These are phyloP conservation scores for Zootoca vivipara DNA, from an alignment of 2,113 vertebrate species.

Conservation along the genomic window DNA sequence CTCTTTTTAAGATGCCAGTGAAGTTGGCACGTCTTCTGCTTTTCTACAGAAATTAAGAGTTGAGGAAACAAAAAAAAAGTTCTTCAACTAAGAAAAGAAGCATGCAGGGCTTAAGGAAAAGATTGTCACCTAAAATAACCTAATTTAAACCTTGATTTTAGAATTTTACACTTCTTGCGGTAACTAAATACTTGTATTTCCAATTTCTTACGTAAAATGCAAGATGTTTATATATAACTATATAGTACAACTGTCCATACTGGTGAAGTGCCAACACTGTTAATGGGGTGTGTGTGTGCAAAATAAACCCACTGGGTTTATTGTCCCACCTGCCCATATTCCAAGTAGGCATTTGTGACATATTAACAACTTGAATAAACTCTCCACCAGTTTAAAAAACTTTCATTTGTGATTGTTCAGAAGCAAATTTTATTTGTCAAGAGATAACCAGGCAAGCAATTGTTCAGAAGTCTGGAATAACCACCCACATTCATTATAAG, in stretches of 20 bases:
- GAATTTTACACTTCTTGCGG: not conserved
- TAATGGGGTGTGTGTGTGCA: not conserved
- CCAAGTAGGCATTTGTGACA: not conserved
- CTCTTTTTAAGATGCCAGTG: not conserved
- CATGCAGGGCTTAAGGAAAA: not conserved
- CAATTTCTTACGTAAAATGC: not conserved
- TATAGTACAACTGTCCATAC: not conserved
- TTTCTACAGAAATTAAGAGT: not conserved
- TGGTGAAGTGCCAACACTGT: not conserved
- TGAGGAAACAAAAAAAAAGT: not conserved
- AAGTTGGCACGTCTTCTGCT: not conserved
- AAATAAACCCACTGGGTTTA: not conserved
- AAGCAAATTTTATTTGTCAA: not conserved
- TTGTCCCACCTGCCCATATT: not conserved
- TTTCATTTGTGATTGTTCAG: not conserved
- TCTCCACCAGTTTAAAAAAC: not conserved
- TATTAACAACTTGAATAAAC: not conserved
- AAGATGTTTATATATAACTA: not conserved
- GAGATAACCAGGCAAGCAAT: not conserved
- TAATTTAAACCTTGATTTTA: not conserved
- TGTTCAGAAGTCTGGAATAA: not conserved
- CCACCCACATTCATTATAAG: not conserved
- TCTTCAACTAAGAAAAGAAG: not conserved
- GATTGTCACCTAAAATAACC: not conserved
- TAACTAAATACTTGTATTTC: not conserved